phyloP scores from a whole-genome alignment of 2,888 invertebrate species.

The Ceraclea dissimilis region DNA sequence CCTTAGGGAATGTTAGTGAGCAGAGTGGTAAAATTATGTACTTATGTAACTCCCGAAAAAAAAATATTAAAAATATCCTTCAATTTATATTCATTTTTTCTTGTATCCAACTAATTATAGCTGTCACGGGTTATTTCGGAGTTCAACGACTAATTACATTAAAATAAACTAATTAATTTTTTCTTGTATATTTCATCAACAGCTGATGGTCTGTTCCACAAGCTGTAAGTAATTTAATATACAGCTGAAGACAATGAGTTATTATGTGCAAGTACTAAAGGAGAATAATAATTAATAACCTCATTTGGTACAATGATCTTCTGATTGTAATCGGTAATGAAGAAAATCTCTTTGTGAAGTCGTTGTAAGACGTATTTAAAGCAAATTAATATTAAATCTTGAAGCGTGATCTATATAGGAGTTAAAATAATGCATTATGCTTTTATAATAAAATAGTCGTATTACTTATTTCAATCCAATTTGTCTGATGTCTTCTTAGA shows the following conservation, averaged over 20 bases:
- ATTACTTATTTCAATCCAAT: too few relatives aligned
- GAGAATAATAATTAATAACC: background rate
- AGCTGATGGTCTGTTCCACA: background rate
- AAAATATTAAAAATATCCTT: too few relatives aligned
- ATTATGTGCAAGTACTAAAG: background rate
- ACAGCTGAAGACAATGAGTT: background rate
- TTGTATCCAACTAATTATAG: background rate
- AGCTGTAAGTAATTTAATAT: background rate
- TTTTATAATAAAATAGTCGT: too few relatives aligned
- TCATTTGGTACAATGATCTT: background rate
- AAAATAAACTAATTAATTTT: background rate
- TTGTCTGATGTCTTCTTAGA: too few relatives aligned
- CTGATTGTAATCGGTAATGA: background rate
- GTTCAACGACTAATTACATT: background rate
- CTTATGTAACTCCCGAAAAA: too few relatives aligned
- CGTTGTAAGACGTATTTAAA: background rate
- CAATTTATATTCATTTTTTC: too few relatives aligned
- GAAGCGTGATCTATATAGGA: background rate
- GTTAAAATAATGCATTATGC: too few relatives aligned
- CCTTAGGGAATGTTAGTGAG: too few relatives aligned
- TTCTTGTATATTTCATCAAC: background rate
- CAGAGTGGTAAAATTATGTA: too few relatives aligned
- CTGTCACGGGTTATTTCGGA: background rate
- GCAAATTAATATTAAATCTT: background rate
- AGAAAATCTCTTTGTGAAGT: background rate